Evolutionary conservation across 2,113 vertebrate species (phyloP), one percentile per base, ranked within the genome.

Genomic region (Agelaius phoeniceus): DNA sequence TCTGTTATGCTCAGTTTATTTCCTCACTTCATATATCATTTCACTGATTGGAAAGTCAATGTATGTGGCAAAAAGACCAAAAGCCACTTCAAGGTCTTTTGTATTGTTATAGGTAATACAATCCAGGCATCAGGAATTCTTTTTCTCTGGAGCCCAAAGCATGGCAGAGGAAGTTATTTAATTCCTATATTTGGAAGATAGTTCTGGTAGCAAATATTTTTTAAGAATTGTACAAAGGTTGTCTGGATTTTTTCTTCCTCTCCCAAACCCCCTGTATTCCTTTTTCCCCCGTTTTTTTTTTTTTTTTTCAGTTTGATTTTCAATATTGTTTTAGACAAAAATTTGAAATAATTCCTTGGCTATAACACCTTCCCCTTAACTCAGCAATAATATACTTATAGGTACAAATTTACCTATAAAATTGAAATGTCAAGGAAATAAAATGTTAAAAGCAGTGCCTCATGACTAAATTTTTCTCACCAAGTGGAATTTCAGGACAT

Each of bases 201-300:
- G 8, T 23, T 4, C 46, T 74, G 35, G 14, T 67, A 80, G 49
- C 17, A 65, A 11, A 39, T 71, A 37, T 19, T 79, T 89, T 89
- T 54, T 3, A 86, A 84, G 15, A 52, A 17, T 13, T 80, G 9
- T 71, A 21, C 10, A 39, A 30, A 80, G 26, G 3, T 52, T 54
- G 16, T 54, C 43, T 73, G 15, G 7, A 35, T 49, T 23, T 31
- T 31, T 80, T 57, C 35, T 33, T 11, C 24, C 5, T 30, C 7
- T 41, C 5, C 8, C 4, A 11, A 8, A 7, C 1, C 5, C 15
- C 8, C 10, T 2, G 2, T 52, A 43, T 13, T 78, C 13, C 23
- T 61, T 33, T 17, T 0, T 8, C 11, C 28, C 57, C 6, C 54
- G 35, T 35, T 35, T 67, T 51, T 54, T 62, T 18, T 58, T 19